Base-by-base conservation (phyloP, 2,113 vertebrate genomes). In the Apodemus speciosus region DNA sequence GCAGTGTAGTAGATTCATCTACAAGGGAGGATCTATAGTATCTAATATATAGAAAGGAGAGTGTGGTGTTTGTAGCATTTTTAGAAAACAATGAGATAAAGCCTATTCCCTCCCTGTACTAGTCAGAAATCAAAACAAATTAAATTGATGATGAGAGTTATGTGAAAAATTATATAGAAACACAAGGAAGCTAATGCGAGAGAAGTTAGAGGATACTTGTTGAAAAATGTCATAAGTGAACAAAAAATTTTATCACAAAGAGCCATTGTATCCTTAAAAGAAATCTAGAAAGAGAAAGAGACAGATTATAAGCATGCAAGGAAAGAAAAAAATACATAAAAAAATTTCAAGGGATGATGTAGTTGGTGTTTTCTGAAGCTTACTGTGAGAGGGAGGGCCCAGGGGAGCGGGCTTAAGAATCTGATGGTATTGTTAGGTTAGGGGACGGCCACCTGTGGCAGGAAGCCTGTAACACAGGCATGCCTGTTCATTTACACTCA, bases 51-150 rank as follows among this genome's bases (percentile, higher is more conserved):
- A 64, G n/a, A 3, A 58, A 69, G 32, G 13, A 53, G 9, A 85
- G 9, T 49, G 32, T 15, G 68, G 11, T 92, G 18, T 86, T 32
- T 53, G 3, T 5, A n/a, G 32, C 38, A 46, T 14, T 10, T 89
- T 89, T 93, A 35, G 27, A 53, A 92, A 85, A 72, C 10, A 83
- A 21, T 93, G 3, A 66, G 25, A 69, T 73, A 30, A 86, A 92
- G 64, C 3, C 5, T 14, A 16, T 23, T 14, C 23, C 3, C 40
- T 90, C 40, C 16, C 18, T 53, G 27, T 58, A 62, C 30, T 23
- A 11, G 73, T 30, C 38, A 49, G 13, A 62, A 15, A 30, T 18
- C 5, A 20, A 23, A 85, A 58, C 32, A 21, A 38, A 23, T 49
- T 89, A 92, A 89, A 56, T 5, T 30, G 10, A 27, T 71, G 15